phyloP scores from a whole-genome alignment of 2,888 invertebrate genomes.

The Cephalotes varians region DNA sequence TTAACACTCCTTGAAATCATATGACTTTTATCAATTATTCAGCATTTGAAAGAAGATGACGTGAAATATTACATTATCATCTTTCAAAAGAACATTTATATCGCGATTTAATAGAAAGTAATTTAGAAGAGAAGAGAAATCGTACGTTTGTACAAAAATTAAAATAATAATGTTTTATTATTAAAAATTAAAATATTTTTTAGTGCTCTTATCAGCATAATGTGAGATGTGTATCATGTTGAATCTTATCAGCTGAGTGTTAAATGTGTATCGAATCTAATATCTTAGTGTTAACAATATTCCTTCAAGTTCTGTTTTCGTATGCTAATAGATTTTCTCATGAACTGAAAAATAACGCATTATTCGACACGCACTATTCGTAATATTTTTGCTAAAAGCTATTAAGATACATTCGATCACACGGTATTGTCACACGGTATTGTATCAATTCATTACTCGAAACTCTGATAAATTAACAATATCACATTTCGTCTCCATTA shows the following conservation, averaged over 20 bases:
- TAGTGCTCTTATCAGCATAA: neutral
- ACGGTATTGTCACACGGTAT: neutral
- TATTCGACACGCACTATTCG: constrained; percentile 8
- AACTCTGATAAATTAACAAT: neutral
- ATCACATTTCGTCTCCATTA: neutral
- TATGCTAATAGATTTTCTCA: constrained; percentile 20
- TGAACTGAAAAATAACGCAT: constrained; percentile 9
- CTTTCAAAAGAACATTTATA: neutral
- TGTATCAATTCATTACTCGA: neutral
- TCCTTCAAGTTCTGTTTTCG: constrained; percentile 25
- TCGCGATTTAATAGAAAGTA: neutral
- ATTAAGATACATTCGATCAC: constrained; percentile 9
- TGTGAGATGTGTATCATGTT: neutral
- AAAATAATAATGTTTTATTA: no score
- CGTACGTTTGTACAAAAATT: neutral
- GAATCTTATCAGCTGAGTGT: no score
- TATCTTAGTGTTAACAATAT: constrained; percentile 11
- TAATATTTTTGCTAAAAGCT: constrained; percentile 24
- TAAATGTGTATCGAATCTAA: constrained; percentile 7
- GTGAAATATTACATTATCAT: neutral
- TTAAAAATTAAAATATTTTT: neutral
- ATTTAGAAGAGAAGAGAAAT: neutral
- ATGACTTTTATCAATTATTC: neutral
- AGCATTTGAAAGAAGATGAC: neutral
- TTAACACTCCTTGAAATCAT: neutral